A percentile compares a stretch with the other conserved stretches of the same genome.
Evolutionary conservation across 2,888 invertebrate genomes (phyloP).

Genomic region (Volucella bombylans): DNA sequence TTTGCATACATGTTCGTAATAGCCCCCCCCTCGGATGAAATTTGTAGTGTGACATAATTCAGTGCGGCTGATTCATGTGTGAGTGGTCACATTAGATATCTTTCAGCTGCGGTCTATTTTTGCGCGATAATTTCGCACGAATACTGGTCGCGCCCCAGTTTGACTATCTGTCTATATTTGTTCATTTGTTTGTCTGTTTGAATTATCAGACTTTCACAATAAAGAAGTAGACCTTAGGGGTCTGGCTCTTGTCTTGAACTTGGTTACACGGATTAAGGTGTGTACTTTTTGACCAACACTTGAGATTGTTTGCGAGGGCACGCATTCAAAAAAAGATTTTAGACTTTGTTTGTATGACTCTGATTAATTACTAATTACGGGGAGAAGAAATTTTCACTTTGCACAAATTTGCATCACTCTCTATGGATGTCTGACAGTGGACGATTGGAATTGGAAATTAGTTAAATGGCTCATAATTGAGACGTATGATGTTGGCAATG

Average conservation of each 20-base stretch:
- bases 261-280: constrained; percentile 2
- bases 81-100: constrained; percentile 19
- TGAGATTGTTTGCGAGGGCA: constrained; percentile 21
- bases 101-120: constrained; percentile 10
- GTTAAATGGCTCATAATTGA: constrained; percentile 25
- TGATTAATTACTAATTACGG: constrained; percentile 21
- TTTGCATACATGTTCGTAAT: constrained; percentile 37
- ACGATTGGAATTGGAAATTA: neutral
- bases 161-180: neutral
- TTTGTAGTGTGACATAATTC: constrained; percentile 23
- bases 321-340: neutral
- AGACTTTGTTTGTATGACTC: neutral
- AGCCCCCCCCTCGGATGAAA: constrained; percentile 9
- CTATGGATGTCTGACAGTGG: neutral
- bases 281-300: constrained; percentile 3
- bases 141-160: too few relatives aligned
- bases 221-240: constrained; percentile 30
- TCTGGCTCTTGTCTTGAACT: constrained; percentile 17
- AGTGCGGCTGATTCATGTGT: constrained; percentile 25
- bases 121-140: too few relatives aligned
- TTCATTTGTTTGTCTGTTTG: neutral
- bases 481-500: neutral
- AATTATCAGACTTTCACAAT: constrained; percentile 28
- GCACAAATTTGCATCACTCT: constrained; percentile 8
- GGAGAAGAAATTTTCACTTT: neutral